Evolutionary conservation across 2,888 invertebrate genomes (phyloP), one percentile per base, ranked within the genome.

Genomic region (Volucella inflata): DNA sequence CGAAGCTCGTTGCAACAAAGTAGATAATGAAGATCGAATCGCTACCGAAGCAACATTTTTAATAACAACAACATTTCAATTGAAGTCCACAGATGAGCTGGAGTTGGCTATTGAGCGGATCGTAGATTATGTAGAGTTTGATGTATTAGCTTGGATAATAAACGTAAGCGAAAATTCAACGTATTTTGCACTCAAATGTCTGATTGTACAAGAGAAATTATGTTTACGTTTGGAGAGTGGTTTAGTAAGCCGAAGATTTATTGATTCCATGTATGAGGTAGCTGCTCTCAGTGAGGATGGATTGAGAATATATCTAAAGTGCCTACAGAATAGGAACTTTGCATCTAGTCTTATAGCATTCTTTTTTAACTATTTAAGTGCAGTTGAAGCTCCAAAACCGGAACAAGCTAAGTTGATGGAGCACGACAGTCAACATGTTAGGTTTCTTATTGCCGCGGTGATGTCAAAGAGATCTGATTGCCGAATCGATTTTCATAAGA

Each of bases 401-500:
- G 68, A 72, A 10, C 60, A 80, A 12, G 17, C 10, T 0, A 21
- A 62, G 1, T 14, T 81, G 4, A 11, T 10, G 21, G 55, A 81
- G 1, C 51, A 81, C 17, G 85, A 85, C 1, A 14, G 14, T 3
- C 1, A 72, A 16, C 85, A 85, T 59, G 48, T 85, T 10, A 85
- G 76, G 64, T 85, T 85, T 11, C 62, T 85, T 8, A 72, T 81
- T 36, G 85, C 85, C 46, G 81, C 60, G 4, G 68, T 81, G 76
- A 55, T 85, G 55, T 76, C 76, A 0, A 71, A 36, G 14, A 81
- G 64, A 12, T 76, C 85, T 3, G 67, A 68, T 1, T 81, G 76
- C 51, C 67, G 85, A 17, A 14, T 77, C 46, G 85, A 85, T 11
- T 85, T 85, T 57, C 71, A 85, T 36, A 81, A 57, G 30, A 68